Evolutionary conservation across 2,113 vertebrate species (phyloP).

Genomic region (Lagopus muta): DNA sequence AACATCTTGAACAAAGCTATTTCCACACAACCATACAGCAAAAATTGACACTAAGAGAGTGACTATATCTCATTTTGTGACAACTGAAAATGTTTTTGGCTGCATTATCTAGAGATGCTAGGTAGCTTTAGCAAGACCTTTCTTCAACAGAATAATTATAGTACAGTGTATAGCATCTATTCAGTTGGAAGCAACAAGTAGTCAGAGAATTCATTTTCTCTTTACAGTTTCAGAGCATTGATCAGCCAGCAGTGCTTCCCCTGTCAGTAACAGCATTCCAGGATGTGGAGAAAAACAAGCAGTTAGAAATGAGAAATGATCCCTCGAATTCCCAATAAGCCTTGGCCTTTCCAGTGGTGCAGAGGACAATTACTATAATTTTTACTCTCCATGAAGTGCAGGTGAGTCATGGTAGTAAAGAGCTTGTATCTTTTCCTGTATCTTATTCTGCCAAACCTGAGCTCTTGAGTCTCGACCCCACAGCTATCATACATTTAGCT

Average conservation of each 20-base stretch:
- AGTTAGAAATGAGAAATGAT: constrained; percentile 15
- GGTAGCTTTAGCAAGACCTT: constrained; percentile 40
- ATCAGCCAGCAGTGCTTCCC: background rate
- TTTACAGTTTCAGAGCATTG: constrained; percentile 23
- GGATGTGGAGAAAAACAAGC: background rate
- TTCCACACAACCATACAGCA: background rate
- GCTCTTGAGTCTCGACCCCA: background rate
- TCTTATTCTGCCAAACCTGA: background rate
- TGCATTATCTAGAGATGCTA: constrained; percentile 4
- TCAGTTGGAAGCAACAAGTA: background rate
- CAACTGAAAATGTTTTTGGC: constrained; percentile 31
- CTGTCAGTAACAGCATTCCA: background rate
- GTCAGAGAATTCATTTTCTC: constrained; percentile 38
- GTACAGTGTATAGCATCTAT: background rate
- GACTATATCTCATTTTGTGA: constrained; percentile 14
- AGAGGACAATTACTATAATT: background rate
- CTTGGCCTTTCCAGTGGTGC: background rate
- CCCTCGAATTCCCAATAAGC: background rate
- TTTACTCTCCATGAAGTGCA: background rate
- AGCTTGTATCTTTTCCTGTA: background rate
- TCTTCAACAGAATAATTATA: constrained; percentile 35
- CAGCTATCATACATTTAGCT: background rate
- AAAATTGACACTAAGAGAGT: constrained; percentile 1
- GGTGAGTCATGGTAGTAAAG: background rate
- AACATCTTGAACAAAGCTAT: constrained; percentile 8